Conservation (phyloP, 2,888 invertebrate species). For the Phyto melanocephala region DNA sequence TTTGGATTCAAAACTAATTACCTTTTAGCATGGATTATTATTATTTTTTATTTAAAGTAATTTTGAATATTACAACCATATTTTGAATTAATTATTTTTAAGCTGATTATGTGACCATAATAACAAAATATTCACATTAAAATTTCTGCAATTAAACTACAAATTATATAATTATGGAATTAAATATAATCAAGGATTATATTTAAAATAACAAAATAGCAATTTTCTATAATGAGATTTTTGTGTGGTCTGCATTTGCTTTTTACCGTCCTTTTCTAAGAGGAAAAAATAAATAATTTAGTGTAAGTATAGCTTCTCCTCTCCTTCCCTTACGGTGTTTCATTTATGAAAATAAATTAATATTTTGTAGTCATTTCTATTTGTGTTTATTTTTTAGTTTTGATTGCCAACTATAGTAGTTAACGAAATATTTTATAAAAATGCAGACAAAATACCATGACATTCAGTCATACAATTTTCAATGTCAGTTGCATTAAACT, state of each 20-base stretch:
- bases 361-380: not conserved
- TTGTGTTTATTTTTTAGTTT: too few relatives aligned
- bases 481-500: not conserved
- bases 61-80: too few relatives aligned
- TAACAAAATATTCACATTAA: too few relatives aligned
- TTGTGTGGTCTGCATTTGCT: not conserved
- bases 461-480: too few relatives aligned
- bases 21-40: too few relatives aligned
- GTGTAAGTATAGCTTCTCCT: conserved; percentile 4
- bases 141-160: too few relatives aligned
- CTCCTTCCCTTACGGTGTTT: too few relatives aligned
- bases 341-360: conserved; percentile 25
- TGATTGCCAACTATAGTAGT: not conserved
- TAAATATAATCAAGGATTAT: not conserved
- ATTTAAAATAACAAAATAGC: not conserved
- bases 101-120: not conserved
- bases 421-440: not conserved
- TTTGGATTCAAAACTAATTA: too few relatives aligned
- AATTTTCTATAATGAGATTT: not conserved
- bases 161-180: too few relatives aligned
- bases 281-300: not conserved
- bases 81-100: too few relatives aligned
- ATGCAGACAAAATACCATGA: not conserved
- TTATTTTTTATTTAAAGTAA: too few relatives aligned
- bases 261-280: not conserved